Conservation (phyloP, 2,888 invertebrate genomes). For the Merodon equestris region DNA sequence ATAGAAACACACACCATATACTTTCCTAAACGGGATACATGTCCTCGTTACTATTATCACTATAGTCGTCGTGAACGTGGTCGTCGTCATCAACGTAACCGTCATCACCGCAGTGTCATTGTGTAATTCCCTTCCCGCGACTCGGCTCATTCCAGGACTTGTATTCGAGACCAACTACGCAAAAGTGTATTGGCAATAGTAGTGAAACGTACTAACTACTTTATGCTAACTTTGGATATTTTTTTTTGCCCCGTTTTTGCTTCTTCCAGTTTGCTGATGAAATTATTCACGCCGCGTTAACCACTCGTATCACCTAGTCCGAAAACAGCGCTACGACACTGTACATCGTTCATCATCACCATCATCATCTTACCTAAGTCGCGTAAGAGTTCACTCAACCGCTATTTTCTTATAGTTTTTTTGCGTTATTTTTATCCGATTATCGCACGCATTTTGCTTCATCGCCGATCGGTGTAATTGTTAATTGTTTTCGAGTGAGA, state of each 20-base stretch:
- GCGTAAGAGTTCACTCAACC: slow-evolving; percentile 49
- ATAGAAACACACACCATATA: slow-evolving; percentile 21
- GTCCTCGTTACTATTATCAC: neutral
- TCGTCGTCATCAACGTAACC: slow-evolving; percentile 6
- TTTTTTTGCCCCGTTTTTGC: slow-evolving; percentile 16
- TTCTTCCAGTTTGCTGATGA: slow-evolving; percentile 5
- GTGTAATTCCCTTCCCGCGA: neutral
- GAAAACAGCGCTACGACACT: slow-evolving; percentile 23
- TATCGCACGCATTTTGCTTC: slow-evolving; percentile 48
- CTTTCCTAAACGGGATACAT: too few species aligned
- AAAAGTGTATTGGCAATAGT: slow-evolving; percentile 33
- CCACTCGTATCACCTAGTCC: slow-evolving; percentile 42
- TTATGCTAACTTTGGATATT: neutral
- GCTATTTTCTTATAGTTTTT: slow-evolving; percentile 9
- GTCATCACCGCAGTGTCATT: too few species aligned
- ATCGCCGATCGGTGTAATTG: neutral
- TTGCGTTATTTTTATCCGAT: too few species aligned
- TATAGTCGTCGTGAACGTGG: neutral
- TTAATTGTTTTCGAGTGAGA: slow-evolving; percentile 17
- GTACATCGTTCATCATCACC: too few species aligned
- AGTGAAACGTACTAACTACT: slow-evolving; percentile 29
- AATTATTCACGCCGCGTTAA: slow-evolving; percentile 63
- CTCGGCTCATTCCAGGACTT: slow-evolving; percentile 3
- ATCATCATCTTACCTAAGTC: too few species aligned
- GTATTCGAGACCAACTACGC: slow-evolving; percentile 53